These are phyloP conservation scores for Drosophila pruinosa DNA, from an alignment of 1,140 invertebrate genomes.

Conservation along the genomic window DNA sequence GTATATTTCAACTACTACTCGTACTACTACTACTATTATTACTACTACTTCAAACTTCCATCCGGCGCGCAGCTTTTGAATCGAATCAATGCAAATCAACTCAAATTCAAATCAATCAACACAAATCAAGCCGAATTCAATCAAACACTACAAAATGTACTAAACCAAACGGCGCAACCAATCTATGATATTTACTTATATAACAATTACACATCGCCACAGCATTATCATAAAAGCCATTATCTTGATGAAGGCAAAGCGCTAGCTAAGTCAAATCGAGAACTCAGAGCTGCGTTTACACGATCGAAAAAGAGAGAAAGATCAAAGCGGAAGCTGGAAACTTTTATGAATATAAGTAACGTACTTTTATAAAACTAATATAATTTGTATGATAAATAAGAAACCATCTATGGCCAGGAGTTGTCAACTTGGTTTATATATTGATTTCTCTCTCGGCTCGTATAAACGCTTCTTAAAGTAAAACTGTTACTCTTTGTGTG, in stretches of 20 bases:
- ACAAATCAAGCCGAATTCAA: conserved; percentile 38
- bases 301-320: not conserved
- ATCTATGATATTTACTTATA: conserved; percentile 32
- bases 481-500: conserved; percentile 27
- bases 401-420: not conserved
- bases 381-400: not conserved
- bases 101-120: conserved; percentile 2
- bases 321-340: not conserved
- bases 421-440: not conserved
- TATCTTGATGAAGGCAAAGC: conserved; percentile 7
- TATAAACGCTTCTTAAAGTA: conserved; percentile 30
- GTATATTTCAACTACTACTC: conserved; percentile 5
- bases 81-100: conserved; percentile 13
- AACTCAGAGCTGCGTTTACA: conserved; percentile 25
- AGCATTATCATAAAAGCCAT: conserved; percentile 40
- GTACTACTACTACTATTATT: conserved; percentile 2
- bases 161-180: conserved; percentile 55
- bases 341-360: not conserved
- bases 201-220: conserved; percentile 52
- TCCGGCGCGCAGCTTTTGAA: conserved; percentile 31
- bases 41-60: conserved; percentile 16
- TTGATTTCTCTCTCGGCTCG: not conserved
- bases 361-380: not conserved
- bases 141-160: conserved; percentile 52
- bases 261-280: not conserved